Evolutionary conservation across 2,888 invertebrate species (phyloP), one percentile per base, ranked within the genome.

Genomic region (Pristionchus maxplancki): DNA sequence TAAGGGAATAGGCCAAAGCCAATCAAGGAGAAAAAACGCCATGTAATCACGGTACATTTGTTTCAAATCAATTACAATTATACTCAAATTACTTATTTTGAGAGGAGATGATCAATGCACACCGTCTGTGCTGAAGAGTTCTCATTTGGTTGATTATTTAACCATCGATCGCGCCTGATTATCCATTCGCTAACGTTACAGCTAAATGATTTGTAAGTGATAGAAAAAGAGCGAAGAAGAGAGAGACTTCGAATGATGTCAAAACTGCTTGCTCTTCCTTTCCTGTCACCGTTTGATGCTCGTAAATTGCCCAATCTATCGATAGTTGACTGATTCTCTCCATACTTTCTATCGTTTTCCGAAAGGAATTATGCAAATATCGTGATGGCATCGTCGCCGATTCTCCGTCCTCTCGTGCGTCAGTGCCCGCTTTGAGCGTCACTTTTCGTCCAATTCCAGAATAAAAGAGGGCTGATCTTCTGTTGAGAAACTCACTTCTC

Each of bases 381-480:
- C 24, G 11, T n/a, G 4, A 0, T 24, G 28, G 9, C 28, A 15
- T 67, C 64, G 31, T 37, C 24, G 37, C 20, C 37, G 37, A 71
- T 71, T 37, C 71, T 71, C 40, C 58, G 37, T 71, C 37, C 37
- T 71, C 9, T 34, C 71, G 71, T 71, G 71, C 71, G 71, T 71
- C 71, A 71, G 37, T 71, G 34, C 71, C 71, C 37, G 71, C 1
- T 71, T 71, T 34, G 67, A 34, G 71, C 71, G 71, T 71, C 71
- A 71, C 28, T 71, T 71, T 17, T 15, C 71, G 20, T 9, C 11
- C 31, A 2, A 34, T 67, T 31, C 34, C 31, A 17, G 64, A n/a
- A 71, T 71, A 71, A 37, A 71, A 71, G 71, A 37, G 15, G 34
- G 71, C 4, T 37, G 17, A 31, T 71, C 71, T 20, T 64, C 64